A percentile compares a stretch with the other conserved stretches of the same genome.
phyloP scores from a whole-genome alignment of 2,113 vertebrate genomes.

The Hiodon alosoides region DNA sequence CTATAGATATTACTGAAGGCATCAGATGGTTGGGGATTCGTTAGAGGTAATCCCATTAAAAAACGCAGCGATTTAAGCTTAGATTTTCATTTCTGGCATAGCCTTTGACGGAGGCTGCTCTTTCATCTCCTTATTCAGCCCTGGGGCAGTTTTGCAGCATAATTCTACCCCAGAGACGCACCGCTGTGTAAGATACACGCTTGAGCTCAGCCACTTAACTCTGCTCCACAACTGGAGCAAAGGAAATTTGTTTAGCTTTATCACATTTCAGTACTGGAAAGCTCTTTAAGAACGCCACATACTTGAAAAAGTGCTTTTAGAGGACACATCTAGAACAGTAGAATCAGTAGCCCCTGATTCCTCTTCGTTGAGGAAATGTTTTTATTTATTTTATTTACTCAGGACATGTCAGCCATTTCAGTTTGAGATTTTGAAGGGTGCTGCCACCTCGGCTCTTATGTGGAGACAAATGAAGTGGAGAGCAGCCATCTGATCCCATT shows the following conservation, averaged over 20 bases:
- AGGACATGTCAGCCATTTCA: neutral
- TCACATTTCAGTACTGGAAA: neutral
- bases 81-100: neutral
- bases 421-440: neutral
- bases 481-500: conserved; percentile 4
- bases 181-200: neutral
- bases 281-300: neutral
- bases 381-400: neutral
- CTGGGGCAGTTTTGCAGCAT: neutral
- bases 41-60: neutral
- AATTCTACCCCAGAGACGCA: neutral
- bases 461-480: neutral
- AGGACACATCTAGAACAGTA: too few species aligned
- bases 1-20: conserved; percentile 5
- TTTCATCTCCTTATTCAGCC: conserved; percentile 3
- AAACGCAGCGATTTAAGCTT: neutral
- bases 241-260: neutral
- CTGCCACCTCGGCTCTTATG: too few species aligned
- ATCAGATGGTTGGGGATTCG: conserved; percentile 2
- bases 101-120: neutral
- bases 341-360: too few species aligned
- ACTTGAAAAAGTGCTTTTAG: too few species aligned
- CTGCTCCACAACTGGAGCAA: neutral
- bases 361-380: too few species aligned
- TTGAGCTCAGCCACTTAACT: neutral